Evolutionary conservation across 2,888 invertebrate species (phyloP), one percentile per base, ranked within the genome.

Genomic region (Pandemis heparana): DNA sequence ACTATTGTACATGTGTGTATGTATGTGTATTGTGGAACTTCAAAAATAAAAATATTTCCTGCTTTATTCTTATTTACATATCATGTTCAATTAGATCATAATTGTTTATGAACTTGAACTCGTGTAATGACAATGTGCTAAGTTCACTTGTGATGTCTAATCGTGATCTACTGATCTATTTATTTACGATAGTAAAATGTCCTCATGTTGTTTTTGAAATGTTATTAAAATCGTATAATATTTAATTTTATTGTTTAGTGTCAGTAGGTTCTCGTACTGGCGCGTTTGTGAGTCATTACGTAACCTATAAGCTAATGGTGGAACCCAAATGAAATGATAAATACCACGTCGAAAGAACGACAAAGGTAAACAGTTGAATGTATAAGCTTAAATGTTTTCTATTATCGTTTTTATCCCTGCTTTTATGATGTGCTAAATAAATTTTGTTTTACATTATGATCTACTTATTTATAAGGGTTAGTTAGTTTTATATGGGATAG

Each of bases 111-210:
- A 53, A 18, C 18, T 53, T 4, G 23, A 32, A 32, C 23, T 32
- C 23, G 4, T 32, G 23, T 2, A n/a, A 43, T 43, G 10, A 12
- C 12, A 43, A 10, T 43, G 51, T n/a, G n/a, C 7, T 6, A n/a
- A 14, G 12, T 51, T 51, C 7, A 16, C 7, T 14, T 51, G 51
- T 51, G 51, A 51, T 51, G 51, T 51, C 5, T 51, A 51, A 51
- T n/a, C 16, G 51, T 51, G 51, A 51, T 51, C 51, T 51, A 51
- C 51, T 51, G 16, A n/a, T 18, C 53, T 53, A 53, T 53, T 53
- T 53, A 53, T 53, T 53, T 53, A 18, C 16, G 18, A 53, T 9
- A 8, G 18, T 18, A 53, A 18, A 8, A 14, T 43, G 5, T 43
- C 6, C n/a, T n/a, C n/a, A n/a, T 48, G 9, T 53, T 51, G 6